A percentile compares a stretch with the other conserved stretches of the same genome.
These are phyloP conservation scores for Drosophila neoperkinsi DNA, from an alignment of 2,888 invertebrate genomes.

Conservation along the genomic window DNA sequence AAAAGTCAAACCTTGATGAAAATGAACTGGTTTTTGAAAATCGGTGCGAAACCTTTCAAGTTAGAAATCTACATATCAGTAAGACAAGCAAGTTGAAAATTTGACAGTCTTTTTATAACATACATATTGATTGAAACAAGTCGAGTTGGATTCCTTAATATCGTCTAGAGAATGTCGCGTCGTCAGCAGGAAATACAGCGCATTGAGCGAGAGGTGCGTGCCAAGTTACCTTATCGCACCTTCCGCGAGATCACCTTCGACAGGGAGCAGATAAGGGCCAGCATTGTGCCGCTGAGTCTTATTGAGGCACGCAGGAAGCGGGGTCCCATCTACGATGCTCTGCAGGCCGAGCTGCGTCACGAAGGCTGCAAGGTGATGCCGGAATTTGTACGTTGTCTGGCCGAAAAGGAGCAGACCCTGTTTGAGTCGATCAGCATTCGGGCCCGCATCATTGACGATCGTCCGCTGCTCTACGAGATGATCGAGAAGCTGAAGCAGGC, in stretches of 20 bases:
- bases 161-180: conserved; percentile 20
- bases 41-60: background rate
- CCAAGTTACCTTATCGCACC: conserved; percentile 61
- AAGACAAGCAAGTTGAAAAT: background rate
- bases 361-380: conserved; percentile 74
- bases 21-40: accelerated
- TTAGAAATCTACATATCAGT: background rate
- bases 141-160: background rate
- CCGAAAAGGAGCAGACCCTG: conserved; percentile 67
- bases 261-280: conserved; percentile 40
- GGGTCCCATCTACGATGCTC: conserved; percentile 68
- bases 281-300: conserved; percentile 51
- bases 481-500: conserved; percentile 74
- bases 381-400: conserved; percentile 68
- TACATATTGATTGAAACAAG: conserved; percentile 8
- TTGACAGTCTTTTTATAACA: background rate
- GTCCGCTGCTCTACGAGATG: conserved; percentile 62
- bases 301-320: conserved; percentile 66
- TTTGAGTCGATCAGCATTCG: conserved; percentile 65
- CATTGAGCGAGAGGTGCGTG: conserved; percentile 53
- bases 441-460: conserved; percentile 59
- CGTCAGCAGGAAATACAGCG: conserved; percentile 58
- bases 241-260: conserved; percentile 70
- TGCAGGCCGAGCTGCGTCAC: conserved; percentile 74
- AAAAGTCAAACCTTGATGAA: background rate